Conservation (phyloP, 2,113 vertebrate species). For the Cheirogaleus medius region DNA sequence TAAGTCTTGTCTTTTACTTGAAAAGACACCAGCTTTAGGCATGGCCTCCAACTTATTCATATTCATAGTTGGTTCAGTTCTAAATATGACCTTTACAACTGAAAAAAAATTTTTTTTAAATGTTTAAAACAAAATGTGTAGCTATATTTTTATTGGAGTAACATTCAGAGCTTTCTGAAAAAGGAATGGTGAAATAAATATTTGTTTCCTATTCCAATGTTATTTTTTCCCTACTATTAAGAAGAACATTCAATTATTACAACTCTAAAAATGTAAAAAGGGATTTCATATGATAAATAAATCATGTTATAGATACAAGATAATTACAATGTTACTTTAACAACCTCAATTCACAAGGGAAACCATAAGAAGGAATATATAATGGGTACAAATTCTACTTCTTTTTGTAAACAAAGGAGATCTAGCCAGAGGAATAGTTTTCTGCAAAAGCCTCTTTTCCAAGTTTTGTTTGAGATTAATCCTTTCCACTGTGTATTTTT, state of each 20-base stretch:
- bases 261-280: conserved; percentile 35
- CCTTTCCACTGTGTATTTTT: conserved; percentile 60
- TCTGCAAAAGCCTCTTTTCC: conserved; percentile 52
- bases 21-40: conserved; percentile 70
- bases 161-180: background rate
- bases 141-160: conserved; percentile 42
- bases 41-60: conserved; percentile 63
- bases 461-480: conserved; percentile 63
- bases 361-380: conserved; percentile 34
- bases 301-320: conserved; percentile 64
- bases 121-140: conserved; percentile 50
- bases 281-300: conserved; percentile 57
- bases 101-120: background rate
- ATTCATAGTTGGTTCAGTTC: conserved; percentile 54
- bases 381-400: conserved; percentile 51
- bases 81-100: conserved; percentile 72
- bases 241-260: background rate
- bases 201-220: conserved; percentile 38
- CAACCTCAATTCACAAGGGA: conserved; percentile 39
- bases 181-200: conserved; percentile 48
- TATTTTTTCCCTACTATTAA: background rate
- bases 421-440: conserved; percentile 49
- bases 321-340: conserved; percentile 68
- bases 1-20: conserved; percentile 72
- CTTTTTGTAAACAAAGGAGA: conserved; percentile 68